Evolutionary conservation across 2,113 vertebrate genomes (phyloP), one percentile per base, ranked within the genome.

Genomic region (Prolemur simus): DNA sequence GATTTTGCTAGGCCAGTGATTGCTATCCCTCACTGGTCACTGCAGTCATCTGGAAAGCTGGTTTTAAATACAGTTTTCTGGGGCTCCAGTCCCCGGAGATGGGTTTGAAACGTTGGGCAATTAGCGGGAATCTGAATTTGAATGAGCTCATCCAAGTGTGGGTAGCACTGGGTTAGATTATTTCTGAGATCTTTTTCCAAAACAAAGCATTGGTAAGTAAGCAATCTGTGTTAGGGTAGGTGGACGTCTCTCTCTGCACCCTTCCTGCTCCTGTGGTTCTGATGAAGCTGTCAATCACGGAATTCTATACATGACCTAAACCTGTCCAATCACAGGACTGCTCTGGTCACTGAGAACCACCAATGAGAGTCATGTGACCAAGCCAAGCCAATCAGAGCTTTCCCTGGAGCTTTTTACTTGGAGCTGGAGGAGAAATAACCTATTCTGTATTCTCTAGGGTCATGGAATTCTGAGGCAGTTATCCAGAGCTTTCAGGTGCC

Each of bases 221-320:
- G 42, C 29, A 18, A 0, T 37, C n/a, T 20, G 21, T 49, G n/a
- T 49, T 63, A 17, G 42, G 56, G 3, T 2, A 3, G 4, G 4
- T 49, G 74, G 27, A 23, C 34, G 27, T 39, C n/a, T 68, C 21
- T 66, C 39, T 66, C 3, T 12, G 39, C 5, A 6, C 4, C 42
- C 8, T 64, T 27, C 29, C 63, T 80, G 1, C 56, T 42, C 0
- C 58, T 64, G 6, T 56, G 10, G 20, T 85, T 74, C 63, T 66
- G 54, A n/a, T n/a, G 27, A 32, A 60, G 10, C 81, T 76, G 49
- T 58, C 56, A 52, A 32, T 85, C 82, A 76, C 76, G 71, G 64
- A 63, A 56, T 25, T 63, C 37, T 23, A 66, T 14, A 20, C 6
- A 34, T 68, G 63, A 58, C 32, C 29, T n/a, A 13, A 4, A 45